phyloP scores from a whole-genome alignment of 53 echinoderm and acorn worm species.

The Holothuria scabra region DNA sequence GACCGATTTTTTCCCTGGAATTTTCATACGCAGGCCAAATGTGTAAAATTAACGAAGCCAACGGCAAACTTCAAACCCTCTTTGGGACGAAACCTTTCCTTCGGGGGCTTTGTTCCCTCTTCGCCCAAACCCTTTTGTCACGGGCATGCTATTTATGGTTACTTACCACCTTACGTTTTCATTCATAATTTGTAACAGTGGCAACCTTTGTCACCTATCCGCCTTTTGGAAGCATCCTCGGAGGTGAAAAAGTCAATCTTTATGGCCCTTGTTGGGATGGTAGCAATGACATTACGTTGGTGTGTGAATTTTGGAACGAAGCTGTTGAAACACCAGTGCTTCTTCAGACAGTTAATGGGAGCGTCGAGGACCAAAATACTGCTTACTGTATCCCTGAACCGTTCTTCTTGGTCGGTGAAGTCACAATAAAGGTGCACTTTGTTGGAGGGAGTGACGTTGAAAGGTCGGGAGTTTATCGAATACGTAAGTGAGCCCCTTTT shows the following conservation, averaged over 20 bases:
- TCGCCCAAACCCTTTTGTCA: no score
- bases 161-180: no score
- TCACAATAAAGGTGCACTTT: constrained; percentile 45
- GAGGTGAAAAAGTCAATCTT: constrained; percentile 67
- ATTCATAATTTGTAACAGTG: no score
- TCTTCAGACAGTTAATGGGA: constrained; percentile 54
- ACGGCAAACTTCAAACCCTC: no score
- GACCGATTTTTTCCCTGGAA: no score
- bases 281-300: background rate
- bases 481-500: background rate
- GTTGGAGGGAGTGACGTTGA: background rate
- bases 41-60: no score
- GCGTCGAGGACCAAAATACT: constrained; percentile 20
- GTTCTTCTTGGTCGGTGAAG: constrained; percentile 78
- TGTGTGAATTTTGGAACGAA: constrained; percentile 52
- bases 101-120: no score
- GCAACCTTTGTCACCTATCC: constrained; percentile 49
- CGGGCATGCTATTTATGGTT: no score
- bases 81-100: no score
- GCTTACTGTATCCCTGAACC: constrained; percentile 79
- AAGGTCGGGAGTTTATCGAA: constrained; percentile 15
- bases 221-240: constrained; percentile 60
- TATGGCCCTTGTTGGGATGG: constrained; percentile 65
- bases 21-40: no score
- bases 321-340: background rate